Evolutionary conservation across 2,113 vertebrate genomes (phyloP).

Genomic region (Hydrolagus affinis): DNA sequence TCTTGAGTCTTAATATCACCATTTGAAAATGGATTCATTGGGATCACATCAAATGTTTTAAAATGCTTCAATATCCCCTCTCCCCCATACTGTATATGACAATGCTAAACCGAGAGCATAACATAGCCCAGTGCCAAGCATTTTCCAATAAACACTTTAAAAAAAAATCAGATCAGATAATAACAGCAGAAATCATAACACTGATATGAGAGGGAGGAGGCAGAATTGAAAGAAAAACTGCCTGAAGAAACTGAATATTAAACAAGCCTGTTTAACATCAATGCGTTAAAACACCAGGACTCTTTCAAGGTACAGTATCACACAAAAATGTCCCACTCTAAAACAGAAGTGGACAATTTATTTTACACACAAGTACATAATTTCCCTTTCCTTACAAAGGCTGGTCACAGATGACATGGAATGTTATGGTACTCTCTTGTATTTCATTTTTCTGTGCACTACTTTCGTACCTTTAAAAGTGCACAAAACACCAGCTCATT

Average conservation of each 20-base stretch:
- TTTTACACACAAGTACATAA: constrained; percentile 84
- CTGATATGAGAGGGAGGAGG: not conserved
- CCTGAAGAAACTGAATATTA: not conserved
- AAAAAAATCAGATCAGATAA: constrained; percentile 6
- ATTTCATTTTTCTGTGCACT: constrained; percentile 77
- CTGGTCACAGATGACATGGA: constrained; percentile 90
- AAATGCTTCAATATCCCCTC: no score
- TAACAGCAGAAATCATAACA: not conserved
- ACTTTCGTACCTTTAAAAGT: constrained; percentile 68
- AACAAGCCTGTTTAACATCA: not conserved
- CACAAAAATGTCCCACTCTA: constrained; percentile 27
- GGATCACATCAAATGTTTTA: no score
- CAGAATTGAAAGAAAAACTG: not conserved
- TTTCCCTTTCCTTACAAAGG: constrained; percentile 79
- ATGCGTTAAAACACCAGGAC: not conserved
- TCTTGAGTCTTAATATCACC: no score
- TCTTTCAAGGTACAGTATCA: constrained; percentile 19
- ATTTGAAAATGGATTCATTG: no score
- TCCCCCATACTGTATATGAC: no score
- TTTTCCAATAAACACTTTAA: constrained; percentile 8
- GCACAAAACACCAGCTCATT: constrained; percentile 66
- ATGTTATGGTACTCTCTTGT: constrained; percentile 97
- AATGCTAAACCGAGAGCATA: not conserved
- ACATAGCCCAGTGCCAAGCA: constrained; percentile 6
- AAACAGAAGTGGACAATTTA: constrained; percentile 92